Base-by-base conservation (phyloP, 1,140 invertebrate species). In the Ostrea edulis region DNA sequence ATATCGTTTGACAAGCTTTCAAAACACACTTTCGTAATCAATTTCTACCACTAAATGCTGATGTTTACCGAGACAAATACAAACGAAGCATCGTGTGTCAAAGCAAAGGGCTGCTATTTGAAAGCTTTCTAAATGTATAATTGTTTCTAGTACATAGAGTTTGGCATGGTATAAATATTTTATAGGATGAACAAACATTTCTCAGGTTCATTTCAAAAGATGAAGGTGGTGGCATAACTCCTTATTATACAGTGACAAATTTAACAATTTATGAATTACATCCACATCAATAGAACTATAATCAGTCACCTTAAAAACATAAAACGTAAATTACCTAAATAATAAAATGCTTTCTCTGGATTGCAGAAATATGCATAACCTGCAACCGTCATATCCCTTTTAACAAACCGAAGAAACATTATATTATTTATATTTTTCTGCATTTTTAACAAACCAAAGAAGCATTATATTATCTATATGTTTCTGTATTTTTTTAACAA, bases 1-100 rank as follows among this genome's bases (percentile, higher is more conserved):
- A 77, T 77, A 77, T 77, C 68, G 68, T 77, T 35, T 77, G 25
- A 77, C 68, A 77, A 35, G 68, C 17, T 77, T 44, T 77, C 68
- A 77, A 77, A 77, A 77, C 68, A 77, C 68, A 8, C 68, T 77
- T 77, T 29, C 11, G 68, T 77, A 29, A 77, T 77, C 68, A 35
- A 77, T 77, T 29, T 77, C 22, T 77, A 35, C 68, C 68, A 77
- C 11, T 77, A 77, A 29, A 77, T 77, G 25, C 12, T 77, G 8
- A 8, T 77, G 25, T 77, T 77, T 77, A 77, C 68, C 4, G 8
- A 77, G 35, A 29, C 29, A 17, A 77, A 77, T 77, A 29, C 12
- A 77, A 77, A 25, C 68, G 29, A 25, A 29, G 68, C 14, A 77
- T 77, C 68, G 25, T 25, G 14, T 77, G 3, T 2, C 68, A 77